These are phyloP conservation scores for Pseudochaenichthys georgianus DNA, from an alignment of 2,797 vertebrate species.

Conservation along the genomic window DNA sequence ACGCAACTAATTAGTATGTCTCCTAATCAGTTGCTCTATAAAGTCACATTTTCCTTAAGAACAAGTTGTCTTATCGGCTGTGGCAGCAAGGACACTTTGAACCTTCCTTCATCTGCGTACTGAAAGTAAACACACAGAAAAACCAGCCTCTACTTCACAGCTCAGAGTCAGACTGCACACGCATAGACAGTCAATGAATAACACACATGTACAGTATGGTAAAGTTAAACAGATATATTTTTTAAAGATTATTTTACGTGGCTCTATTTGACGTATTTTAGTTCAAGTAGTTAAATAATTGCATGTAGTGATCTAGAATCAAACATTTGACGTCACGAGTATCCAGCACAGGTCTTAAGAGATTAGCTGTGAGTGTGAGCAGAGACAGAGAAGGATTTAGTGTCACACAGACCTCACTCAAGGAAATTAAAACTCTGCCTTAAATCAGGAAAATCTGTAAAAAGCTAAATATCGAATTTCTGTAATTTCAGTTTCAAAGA, in stretches of 20 bases:
- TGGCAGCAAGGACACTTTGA: slow-evolving; percentile 43
- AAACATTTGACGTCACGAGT: slow-evolving; percentile 20
- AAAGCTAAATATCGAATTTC: slow-evolving; percentile 6
- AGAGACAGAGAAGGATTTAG: slow-evolving; percentile 44
- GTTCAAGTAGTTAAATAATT: slow-evolving; percentile 11
- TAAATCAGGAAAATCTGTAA: neutral
- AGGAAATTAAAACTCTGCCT: slow-evolving; percentile 30
- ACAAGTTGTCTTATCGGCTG: slow-evolving; percentile 61
- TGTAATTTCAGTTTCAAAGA: neutral
- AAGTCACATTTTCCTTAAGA: neutral
- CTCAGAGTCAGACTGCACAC: neutral
- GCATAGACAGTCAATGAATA: neutral
- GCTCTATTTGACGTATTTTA: neutral
- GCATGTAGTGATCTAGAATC: slow-evolving; percentile 24
- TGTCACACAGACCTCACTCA: slow-evolving; percentile 23
- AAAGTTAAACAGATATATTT: neutral
- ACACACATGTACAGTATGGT: neutral
- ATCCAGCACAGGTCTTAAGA: slow-evolving; percentile 39
- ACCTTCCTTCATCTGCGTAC: slow-evolving; percentile 25
- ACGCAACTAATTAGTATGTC: neutral
- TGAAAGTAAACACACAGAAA: slow-evolving; percentile 11
- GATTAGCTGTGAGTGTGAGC: slow-evolving; percentile 50
- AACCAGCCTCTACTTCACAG: slow-evolving; percentile 2
- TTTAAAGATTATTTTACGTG: neutral
- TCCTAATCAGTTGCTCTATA: slow-evolving; percentile 2